phyloP scores from a whole-genome alignment of 2,888 invertebrate species.

The Liposcelis brunnea region DNA sequence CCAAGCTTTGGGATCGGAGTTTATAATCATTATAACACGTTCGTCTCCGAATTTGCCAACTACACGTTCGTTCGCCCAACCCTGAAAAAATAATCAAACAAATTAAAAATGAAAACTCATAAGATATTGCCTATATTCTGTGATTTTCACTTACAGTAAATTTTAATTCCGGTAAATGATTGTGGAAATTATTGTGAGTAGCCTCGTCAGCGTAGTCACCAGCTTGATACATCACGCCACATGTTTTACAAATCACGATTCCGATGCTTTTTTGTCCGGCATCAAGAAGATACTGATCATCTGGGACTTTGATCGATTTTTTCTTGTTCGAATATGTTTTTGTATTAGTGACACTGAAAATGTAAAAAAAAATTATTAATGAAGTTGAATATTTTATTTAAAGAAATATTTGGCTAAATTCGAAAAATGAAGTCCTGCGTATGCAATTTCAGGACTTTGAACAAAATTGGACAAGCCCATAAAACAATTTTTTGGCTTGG shows the following conservation, averaged over 20 bases:
- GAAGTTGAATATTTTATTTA: too few relatives aligned
- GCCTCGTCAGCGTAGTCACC: slow-evolving; percentile 1
- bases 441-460: too few relatives aligned
- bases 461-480: too few relatives aligned
- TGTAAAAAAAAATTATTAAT: too few relatives aligned
- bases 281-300: slow-evolving; percentile 6
- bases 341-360: too few relatives aligned
- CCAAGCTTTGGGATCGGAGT: not conserved
- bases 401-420: too few relatives aligned
- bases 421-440: too few relatives aligned
- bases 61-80: slow-evolving; percentile 3
- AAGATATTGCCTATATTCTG: too few relatives aligned
- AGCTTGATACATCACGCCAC: slow-evolving; percentile 8
- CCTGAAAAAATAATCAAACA: slow-evolving; percentile 1
- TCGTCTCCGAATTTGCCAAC: not conserved
- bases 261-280: slow-evolving; percentile 6
- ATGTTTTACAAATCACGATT: not conserved
- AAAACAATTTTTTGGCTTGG: too few relatives aligned
- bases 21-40: not conserved
- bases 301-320: not conserved
- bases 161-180: not conserved
- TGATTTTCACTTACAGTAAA: not conserved
- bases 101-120: not conserved
- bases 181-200: slow-evolving; percentile 5
- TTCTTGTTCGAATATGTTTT: too few relatives aligned